Base-by-base conservation (phyloP, 2,113 vertebrate species). In the Tachysurus fulvidraco region DNA sequence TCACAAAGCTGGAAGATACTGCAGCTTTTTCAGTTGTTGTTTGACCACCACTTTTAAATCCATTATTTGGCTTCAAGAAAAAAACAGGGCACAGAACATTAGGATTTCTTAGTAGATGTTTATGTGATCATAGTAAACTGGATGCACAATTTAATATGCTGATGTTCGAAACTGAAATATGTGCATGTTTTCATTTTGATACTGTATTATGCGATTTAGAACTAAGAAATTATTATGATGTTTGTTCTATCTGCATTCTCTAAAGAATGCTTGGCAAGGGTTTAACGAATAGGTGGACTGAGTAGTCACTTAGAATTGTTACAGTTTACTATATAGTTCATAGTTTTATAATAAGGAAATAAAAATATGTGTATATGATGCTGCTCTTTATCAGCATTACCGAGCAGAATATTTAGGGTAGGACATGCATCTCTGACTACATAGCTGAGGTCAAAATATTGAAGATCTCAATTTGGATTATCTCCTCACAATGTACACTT, bases 371-470 rank as follows among this genome's bases (percentile, higher is more conserved):
- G 57, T 54, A 54, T 12, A 54, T 57, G 16, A 57, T 57, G 4
- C 55, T 57, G 55, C 55, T 57, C 55, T 4, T 36, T 36, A 36
- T 36, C 36, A 36, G 36, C 36, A 36, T 36, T 36, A 36, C 36
- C 36, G 36, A 36, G 36, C 36, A 36, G 36, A 36, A 11, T 7
- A 41, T 46, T 3, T 46, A 1, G 21, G 41, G 71, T 44, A 44
- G 73, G 44, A 76, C 46, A n/a, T 44, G 16, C 44, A 78, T n/a
- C 23, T 30, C 46, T 54, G 28, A 82, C 60, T 83, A 74, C n/a
- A 87, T 76, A 36, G 36, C 28, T 76, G 46, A 83, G 59, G 77
- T 79, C 50, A 57, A 79, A 54, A 79, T 78, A 55, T 25, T 78
- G 2, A 76, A 23, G 76, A 28, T 16, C 3, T 0, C n/a, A 54